These are phyloP conservation scores for Trachurus trachurus DNA, from an alignment of 2,797 vertebrate genomes.

Conservation along the genomic window DNA sequence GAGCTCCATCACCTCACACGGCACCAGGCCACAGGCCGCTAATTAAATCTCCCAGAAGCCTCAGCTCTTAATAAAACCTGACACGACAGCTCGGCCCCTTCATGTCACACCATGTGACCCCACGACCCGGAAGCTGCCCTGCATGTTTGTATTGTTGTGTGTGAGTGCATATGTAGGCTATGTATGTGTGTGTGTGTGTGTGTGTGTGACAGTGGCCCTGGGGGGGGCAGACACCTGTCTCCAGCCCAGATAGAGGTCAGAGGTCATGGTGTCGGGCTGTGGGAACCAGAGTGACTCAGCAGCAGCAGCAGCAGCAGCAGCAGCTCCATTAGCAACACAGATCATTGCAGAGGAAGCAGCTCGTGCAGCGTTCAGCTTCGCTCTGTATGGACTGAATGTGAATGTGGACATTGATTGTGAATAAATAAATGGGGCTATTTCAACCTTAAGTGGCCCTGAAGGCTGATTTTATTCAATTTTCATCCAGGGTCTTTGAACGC, in stretches of 20 bases:
- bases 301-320: slow-evolving; percentile 59
- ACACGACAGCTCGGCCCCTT: slow-evolving; percentile 73
- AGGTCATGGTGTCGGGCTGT: slow-evolving; percentile 57
- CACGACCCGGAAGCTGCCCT: slow-evolving; percentile 68
- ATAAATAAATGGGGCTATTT: slow-evolving; percentile 41
- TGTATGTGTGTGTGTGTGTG: slow-evolving; percentile 40
- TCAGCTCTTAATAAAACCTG: slow-evolving; percentile 77
- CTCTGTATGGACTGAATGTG: slow-evolving; percentile 26
- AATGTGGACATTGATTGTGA: slow-evolving; percentile 40
- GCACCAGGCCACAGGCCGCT: slow-evolving; percentile 44
- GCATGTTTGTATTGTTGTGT: slow-evolving; percentile 49
- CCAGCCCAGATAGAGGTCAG: slow-evolving; percentile 71
- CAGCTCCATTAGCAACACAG: slow-evolving; percentile 63
- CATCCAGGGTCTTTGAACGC: slow-evolving; percentile 17
- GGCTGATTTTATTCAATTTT: slow-evolving; percentile 41
- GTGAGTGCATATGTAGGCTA: no score
- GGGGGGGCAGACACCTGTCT: slow-evolving; percentile 82
- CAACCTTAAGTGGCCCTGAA: slow-evolving; percentile 14
- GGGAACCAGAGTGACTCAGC: slow-evolving; percentile 78
- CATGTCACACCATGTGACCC: slow-evolving; percentile 68
- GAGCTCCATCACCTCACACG: slow-evolving; percentile 51
- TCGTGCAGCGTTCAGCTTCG: slow-evolving; percentile 21
- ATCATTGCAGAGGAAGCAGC: slow-evolving; percentile 34
- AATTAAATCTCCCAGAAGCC: slow-evolving; percentile 81
- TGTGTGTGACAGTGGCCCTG: slow-evolving; percentile 50